A percentile compares a stretch with the other conserved stretches of the same genome.
phyloP scores from a whole-genome alignment of 2,888 invertebrate species.

The Calliopum simillimum region DNA sequence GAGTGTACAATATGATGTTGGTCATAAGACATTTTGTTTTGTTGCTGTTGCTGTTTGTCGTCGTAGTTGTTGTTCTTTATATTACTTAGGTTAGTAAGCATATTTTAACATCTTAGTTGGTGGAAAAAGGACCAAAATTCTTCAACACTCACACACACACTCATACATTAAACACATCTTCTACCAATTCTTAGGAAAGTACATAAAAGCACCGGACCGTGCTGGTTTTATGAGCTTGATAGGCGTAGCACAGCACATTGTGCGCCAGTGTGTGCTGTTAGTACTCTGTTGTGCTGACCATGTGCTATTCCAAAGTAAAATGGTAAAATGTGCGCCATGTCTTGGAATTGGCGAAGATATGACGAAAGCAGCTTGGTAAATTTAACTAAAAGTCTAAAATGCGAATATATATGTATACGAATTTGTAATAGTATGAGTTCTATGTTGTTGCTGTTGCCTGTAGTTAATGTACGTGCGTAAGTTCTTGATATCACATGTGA shows the following conservation, averaged over 20 bases:
- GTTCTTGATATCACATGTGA: no score
- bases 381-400: constrained; percentile 23
- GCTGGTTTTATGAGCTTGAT: constrained; percentile 24
- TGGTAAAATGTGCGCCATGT: background rate
- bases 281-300: constrained; percentile 24
- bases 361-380: constrained; percentile 7
- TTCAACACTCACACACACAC: background rate
- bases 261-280: constrained; percentile 7
- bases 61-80: constrained; percentile 11
- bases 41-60: constrained; percentile 5
- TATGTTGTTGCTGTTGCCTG: no score
- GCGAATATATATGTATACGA: background rate
- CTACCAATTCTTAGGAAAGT: constrained; percentile 18
- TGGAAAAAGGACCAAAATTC: constrained; percentile 23
- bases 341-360: background rate
- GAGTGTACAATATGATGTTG: constrained; percentile 13
- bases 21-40: constrained; percentile 29
- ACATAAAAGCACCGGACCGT: constrained; percentile 36
- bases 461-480: no score
- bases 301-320: background rate
- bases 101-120: constrained; percentile 25
- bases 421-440: no score
- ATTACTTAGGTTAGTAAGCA: background rate
- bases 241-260: no score
- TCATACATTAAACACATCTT: background rate